Base-by-base conservation (phyloP, 2,113 vertebrate genomes). In the Ptilonorhynchus violaceus region DNA sequence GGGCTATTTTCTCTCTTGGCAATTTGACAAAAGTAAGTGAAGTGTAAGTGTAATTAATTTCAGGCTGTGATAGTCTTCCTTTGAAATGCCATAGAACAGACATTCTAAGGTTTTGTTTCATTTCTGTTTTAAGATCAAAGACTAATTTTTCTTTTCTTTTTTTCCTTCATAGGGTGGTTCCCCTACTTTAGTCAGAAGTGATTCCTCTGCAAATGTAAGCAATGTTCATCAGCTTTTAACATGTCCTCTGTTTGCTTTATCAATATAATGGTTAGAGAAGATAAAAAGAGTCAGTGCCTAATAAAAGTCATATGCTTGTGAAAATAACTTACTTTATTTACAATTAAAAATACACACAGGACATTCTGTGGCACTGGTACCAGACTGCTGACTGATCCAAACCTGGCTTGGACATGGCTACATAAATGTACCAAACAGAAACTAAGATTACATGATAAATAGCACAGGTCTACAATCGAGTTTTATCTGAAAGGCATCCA, bases 171-270 rank as follows among this genome's bases (percentile, higher is more conserved):
- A 97, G 96, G n/a, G 69, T 3, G 96, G 87, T 87, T 96, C 93
- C 7, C 41, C 92, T 84, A n/a, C 76, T 44, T 85, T 91, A 94
- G 89, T 75, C 76, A 96, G 96, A 94, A 97, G 96, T 53, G 62
- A 96, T 52, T 89, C 95, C 42, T 82, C 95, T 89, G 44, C 44
- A 92, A 96, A 96, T 53, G 96, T 96, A 96, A 96, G 93, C 31
- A 68, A 27, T 19, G 7, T 53, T 78, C 33, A 67, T 58, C 28
- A 77, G 24, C 47, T 77, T 78, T 72, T 68, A 73, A 76, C 5
- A 20, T 83, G 25, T 18, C 12, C 23, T 56, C n/a, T 44, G 41
- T 60, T 77, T 63, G 13, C 72, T 73, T 69, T 83, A 41, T 85
- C 37, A 37, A 20, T 58, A 15, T 15, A 66, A 72, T 42, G 31